Evolutionary conservation across 2,888 invertebrate genomes (phyloP).

Genomic region (Oscheius sp.): DNA sequence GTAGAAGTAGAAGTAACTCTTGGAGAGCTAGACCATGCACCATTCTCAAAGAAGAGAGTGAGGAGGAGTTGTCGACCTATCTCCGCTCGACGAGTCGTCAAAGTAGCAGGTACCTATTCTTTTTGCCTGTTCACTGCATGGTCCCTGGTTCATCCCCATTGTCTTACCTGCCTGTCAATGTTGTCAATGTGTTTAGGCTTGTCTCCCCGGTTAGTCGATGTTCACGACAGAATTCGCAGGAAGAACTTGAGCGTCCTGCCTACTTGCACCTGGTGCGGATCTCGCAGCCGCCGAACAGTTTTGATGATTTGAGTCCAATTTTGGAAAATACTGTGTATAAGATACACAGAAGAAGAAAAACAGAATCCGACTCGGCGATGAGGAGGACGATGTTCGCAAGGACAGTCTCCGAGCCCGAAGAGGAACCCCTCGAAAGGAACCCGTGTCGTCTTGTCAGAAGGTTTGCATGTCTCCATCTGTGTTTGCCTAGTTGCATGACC

Average conservation of each 20-base stretch:
- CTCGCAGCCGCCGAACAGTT: not conserved
- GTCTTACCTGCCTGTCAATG: conserved; percentile 5
- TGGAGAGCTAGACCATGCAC: conserved; percentile 61
- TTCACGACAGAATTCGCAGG: conserved; percentile 8
- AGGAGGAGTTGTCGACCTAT: conserved; percentile 77
- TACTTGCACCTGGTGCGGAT: conserved; percentile 14
- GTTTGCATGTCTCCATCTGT: conserved; percentile 8
- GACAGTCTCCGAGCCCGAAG: conserved; percentile 23
- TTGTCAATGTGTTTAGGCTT: conserved; percentile 15
- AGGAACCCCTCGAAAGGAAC: not conserved
- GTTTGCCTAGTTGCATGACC: not conserved
- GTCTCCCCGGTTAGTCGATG: conserved; percentile 11
- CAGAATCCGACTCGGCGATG: not conserved
- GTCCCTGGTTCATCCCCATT: not conserved
- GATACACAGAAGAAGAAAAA: conserved; percentile 6
- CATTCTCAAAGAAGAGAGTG: conserved; percentile 81
- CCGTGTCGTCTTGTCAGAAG: conserved; percentile 25
- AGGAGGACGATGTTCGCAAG: conserved; percentile 18
- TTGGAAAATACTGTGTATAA: conserved; percentile 27
- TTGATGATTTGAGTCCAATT: conserved; percentile 38
- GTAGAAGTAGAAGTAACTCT: conserved; percentile 63
- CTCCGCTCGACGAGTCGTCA: conserved; percentile 67
- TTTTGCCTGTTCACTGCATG: too few relatives aligned
- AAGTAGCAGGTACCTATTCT: conserved; percentile 66
- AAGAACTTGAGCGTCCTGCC: conserved; percentile 9